Conservation (phyloP, 2,888 invertebrate genomes). For the Agrochola litura region DNA sequence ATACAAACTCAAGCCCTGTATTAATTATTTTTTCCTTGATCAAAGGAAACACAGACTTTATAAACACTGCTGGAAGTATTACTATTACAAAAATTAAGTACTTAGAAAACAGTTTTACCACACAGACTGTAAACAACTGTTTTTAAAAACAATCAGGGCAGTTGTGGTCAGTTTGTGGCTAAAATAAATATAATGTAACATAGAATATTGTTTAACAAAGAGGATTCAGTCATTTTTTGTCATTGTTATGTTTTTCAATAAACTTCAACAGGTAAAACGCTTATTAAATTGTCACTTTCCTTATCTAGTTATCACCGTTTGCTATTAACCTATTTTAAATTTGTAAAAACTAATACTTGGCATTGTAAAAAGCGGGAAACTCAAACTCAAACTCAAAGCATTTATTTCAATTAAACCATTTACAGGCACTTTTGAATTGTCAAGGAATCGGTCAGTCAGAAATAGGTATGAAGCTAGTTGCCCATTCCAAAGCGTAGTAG, state of each 20-base stretch:
- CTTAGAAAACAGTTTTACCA: not conserved
- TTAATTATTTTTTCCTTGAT: slow-evolving; percentile 1
- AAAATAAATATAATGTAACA: slow-evolving; percentile 12
- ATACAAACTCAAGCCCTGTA: not conserved
- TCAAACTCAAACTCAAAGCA: too few species aligned
- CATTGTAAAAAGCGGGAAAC: too few species aligned
- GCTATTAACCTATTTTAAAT: not conserved
- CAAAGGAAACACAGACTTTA: not conserved
- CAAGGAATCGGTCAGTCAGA: too few species aligned
- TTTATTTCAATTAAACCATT: too few species aligned
- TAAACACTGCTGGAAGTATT: not conserved
- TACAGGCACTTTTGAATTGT: too few species aligned
- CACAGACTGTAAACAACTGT: not conserved
- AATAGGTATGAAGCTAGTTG: too few species aligned
- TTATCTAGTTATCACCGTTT: not conserved
- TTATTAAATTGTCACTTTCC: slow-evolving; percentile 19
- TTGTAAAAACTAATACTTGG: not conserved
- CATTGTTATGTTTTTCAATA: slow-evolving; percentile 19
- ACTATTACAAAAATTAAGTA: not conserved
- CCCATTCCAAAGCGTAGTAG: too few species aligned
- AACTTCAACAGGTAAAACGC: slow-evolving; percentile 25
- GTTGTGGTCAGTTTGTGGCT: slow-evolving; percentile 11
- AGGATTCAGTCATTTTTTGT: slow-evolving; percentile 18
- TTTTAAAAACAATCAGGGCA: slow-evolving; percentile 2
- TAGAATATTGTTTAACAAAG: slow-evolving; percentile 23